Conservation (phyloP, 1,140 invertebrate genomes). For the Orchestia grillus region DNA sequence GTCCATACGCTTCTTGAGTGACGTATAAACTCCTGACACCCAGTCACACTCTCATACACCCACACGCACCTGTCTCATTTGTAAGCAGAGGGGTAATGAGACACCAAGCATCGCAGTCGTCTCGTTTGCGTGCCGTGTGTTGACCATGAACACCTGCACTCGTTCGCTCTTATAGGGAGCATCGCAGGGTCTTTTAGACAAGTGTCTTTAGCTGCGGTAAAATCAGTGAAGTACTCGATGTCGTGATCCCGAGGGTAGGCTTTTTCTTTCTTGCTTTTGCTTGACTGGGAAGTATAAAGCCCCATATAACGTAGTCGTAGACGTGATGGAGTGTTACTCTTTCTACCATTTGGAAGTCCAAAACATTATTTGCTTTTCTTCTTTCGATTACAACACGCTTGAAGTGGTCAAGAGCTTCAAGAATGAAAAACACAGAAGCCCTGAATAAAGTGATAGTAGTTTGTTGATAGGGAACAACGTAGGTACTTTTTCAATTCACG, state of each 20-base stretch:
- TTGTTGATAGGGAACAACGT: not conserved
- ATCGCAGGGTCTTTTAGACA: not conserved
- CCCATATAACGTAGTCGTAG: too few relatives aligned
- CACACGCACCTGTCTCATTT: too few relatives aligned
- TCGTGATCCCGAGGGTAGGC: not conserved
- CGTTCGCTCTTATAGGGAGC: not conserved
- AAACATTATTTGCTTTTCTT: not conserved
- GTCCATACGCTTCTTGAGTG: not conserved
- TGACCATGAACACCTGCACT: not conserved
- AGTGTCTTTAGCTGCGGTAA: not conserved
- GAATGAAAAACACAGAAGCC: not conserved
- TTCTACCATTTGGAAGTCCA: not conserved
- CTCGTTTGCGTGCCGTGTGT: not conserved
- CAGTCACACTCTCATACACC: not conserved
- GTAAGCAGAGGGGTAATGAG: not conserved
- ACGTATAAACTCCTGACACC: not conserved
- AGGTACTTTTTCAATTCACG: not conserved
- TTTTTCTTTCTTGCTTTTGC: not conserved
- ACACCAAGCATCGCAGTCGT: not conserved
- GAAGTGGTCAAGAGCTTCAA: not conserved
- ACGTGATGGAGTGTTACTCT: not conserved
- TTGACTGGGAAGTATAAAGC: not conserved
- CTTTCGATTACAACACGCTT: too few relatives aligned
- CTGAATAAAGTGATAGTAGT: not conserved
- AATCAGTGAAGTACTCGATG: not conserved